Conservation (phyloP, 2,888 invertebrate species). For the Rhagophthalmus giganteus region DNA sequence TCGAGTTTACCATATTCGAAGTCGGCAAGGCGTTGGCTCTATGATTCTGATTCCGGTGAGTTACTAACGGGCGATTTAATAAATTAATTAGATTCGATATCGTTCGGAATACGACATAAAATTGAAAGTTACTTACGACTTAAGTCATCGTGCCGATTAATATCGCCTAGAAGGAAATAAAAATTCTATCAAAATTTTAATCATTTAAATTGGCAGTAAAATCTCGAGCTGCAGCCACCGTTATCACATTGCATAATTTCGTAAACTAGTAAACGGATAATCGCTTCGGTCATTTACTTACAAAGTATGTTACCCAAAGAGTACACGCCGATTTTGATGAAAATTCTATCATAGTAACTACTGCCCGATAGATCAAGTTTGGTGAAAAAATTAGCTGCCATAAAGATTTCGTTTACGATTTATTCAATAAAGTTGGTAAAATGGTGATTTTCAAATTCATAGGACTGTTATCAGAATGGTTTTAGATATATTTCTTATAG, state of each 20-base stretch:
- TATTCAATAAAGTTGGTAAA: no score
- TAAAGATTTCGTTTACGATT: no score
- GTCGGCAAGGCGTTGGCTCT: conserved; percentile 71
- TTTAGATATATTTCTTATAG: no score
- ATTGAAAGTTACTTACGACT: conserved; percentile 66
- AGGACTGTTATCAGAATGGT: no score
- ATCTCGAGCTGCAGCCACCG: neutral
- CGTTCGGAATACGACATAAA: conserved; percentile 10
- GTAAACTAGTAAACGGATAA: neutral
- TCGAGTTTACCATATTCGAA: conserved; percentile 72
- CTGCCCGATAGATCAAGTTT: no score
- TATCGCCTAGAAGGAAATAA: conserved; percentile 66
- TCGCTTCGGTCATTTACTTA: no score
- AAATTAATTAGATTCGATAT: neutral
- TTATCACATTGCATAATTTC: neutral
- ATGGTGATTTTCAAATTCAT: no score
- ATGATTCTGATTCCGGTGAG: conserved; percentile 79
- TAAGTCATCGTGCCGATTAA: conserved; percentile 73
- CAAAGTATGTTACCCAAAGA: no score
- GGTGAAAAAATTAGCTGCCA: no score
- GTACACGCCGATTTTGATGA: no score
- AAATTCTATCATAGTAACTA: no score
- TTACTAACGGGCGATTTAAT: conserved; percentile 60
- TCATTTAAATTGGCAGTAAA: neutral
- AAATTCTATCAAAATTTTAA: neutral